phyloP scores from a whole-genome alignment of 2,888 invertebrate genomes.

The Serripes groenlandicus region DNA sequence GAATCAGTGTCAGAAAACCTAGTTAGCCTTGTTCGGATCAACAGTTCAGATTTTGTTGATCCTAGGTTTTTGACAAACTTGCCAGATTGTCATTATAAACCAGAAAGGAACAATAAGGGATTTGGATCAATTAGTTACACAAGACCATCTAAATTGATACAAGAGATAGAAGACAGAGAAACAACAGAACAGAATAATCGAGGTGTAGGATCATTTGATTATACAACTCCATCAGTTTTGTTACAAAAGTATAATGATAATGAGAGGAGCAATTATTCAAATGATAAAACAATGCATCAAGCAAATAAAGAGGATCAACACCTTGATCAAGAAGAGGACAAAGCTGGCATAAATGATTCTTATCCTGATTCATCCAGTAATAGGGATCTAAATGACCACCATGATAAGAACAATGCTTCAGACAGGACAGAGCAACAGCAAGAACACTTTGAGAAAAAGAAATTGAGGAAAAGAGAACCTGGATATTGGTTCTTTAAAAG shows the following conservation, averaged over 20 bases:
- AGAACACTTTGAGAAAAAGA: no score
- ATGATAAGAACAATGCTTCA: no score
- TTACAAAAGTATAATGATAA: conserved; percentile 13
- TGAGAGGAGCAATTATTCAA: conserved; percentile 8
- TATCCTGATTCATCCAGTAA: no score
- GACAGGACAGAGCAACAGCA: no score
- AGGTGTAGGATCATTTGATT: conserved; percentile 15
- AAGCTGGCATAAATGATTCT: no score
- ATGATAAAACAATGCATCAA: no score
- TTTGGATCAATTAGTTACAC: conserved; percentile 26
- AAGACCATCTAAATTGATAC: conserved; percentile 51
- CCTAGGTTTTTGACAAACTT: neutral
- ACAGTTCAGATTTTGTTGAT: conserved; percentile 16
- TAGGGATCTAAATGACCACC: no score
- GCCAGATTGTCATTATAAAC: conserved; percentile 3
- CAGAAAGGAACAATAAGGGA: neutral
- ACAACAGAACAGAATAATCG: neutral
- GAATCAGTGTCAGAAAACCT: neutral
- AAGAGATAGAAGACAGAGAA: conserved; percentile 39
- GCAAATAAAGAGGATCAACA: no score
- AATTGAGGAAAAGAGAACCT: neutral
- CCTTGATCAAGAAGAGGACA: no score
- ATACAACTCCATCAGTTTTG: conserved; percentile 29
- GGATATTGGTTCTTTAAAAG: conserved; percentile 26
- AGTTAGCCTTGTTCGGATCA: neutral